Base-by-base conservation (phyloP, 2,797 vertebrate genomes). In the Molossus molossus region DNA sequence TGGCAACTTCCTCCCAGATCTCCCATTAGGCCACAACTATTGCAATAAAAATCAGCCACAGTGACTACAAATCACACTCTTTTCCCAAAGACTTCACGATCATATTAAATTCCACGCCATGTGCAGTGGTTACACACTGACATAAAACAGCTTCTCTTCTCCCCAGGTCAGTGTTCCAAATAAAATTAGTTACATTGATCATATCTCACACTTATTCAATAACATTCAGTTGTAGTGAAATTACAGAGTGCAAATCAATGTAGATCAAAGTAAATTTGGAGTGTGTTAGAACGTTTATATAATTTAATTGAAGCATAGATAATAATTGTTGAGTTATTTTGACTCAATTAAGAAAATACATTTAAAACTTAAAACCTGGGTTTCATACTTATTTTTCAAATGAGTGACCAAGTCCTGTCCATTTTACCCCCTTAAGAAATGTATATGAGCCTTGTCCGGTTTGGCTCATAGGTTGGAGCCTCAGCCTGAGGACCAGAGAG, bases 111-210 rank as follows among this genome's bases (percentile, higher is more conserved):
- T 69, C 29, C 1, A 75, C 6, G 33, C 17, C 29, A 58, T 18
- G 2, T 45, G 29, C n/a, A 70, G 6, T 90, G 53, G 23, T 72
- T 60, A 67, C 7, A 17, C 25, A 14, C 20, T 29, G 33, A 79
- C 5, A 27, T 55, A 83, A 57, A 58, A 60, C n/a, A 83, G 13
- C 27, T 65, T 50, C 17, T 86, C 12, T 67, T 92, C 45, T 69
- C 87, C 40, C 13, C n/a, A 45, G 27, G 20, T 85, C 15, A 89
- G 23, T 15, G 14, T 45, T 83, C 29, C 29, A 88, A 91, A 85
- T 85, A 45, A 85, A 82, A 55, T 92, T 48, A 53, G 15, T 48
- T 72, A 53, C 73, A 57, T n/a, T 72, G 67, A 95, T 33, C 27
- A 72, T 65, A 64, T 23, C 9, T 81, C 23, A 75, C 12, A 55